Conservation (phyloP, 2,797 vertebrate genomes). For the Hydrophis major region DNA sequence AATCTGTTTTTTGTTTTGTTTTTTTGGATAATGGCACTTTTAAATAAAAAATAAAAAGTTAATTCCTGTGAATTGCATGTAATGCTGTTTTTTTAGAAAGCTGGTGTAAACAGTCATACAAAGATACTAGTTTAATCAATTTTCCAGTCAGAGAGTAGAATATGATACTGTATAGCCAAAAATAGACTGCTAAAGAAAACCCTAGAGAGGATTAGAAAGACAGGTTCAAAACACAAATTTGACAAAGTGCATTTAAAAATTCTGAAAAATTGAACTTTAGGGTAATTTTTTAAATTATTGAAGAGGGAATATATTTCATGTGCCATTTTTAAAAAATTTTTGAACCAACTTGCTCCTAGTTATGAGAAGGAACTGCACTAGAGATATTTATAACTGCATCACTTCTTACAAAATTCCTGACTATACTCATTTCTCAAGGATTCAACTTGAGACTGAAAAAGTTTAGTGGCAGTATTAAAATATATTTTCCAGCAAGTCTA, state of each 20-base stretch:
- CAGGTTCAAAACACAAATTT: not conserved
- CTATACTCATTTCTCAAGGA: not conserved
- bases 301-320: not conserved
- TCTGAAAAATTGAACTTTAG: not conserved
- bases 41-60: not conserved
- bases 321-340: not conserved
- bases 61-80: not conserved
- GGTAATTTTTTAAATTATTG: not conserved
- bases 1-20: not conserved
- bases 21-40: not conserved
- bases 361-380: not conserved
- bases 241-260: not conserved
- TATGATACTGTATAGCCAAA: not conserved
- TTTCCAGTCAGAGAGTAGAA: not conserved
- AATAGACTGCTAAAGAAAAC: not conserved
- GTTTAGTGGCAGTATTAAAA: constrained; percentile 1
- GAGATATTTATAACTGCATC: not conserved
- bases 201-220: not conserved
- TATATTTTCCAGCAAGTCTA: constrained; percentile 10
- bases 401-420: not conserved
- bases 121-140: not conserved
- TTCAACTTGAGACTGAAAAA: not conserved
- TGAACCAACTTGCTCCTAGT: not conserved
- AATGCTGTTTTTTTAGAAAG: not conserved
- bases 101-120: not conserved